Base-by-base conservation (phyloP, 2,888 invertebrate species). In the Linnaemya tessellans region DNA sequence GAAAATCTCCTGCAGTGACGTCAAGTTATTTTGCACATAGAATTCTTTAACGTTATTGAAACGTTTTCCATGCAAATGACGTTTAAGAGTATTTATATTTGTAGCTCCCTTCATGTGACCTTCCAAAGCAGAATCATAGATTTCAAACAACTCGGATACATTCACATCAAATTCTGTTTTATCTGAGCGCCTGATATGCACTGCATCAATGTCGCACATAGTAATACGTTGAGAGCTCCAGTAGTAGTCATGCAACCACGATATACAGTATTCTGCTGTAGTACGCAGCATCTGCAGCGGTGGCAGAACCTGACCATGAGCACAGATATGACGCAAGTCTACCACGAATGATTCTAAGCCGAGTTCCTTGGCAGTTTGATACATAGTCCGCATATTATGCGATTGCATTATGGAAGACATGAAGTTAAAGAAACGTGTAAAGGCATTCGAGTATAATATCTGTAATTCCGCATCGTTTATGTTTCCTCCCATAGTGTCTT, bases 331-430 rank as follows among this genome's bases (percentile, higher is more conserved):
- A 1, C 93, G 86, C 13, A 93, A 84, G 80, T 93, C 93, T 0
- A 93, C 92, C 0, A 93, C 90, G 84, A 92, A 93, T 2, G 92
- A 90, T 10, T 90, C 89, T n/a, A 93, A 79, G 0, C 92, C 92
- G 8, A 93, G 86, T 68, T 91, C 86, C 5, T 88, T 88, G 0
- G 92, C 93, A 0, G 91, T 92, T 0, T 89, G 90, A 60, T 93
- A 93, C 92, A 93, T 93, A 51, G 91, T 90, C 30, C 88, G 89
- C 89, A 89, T 89, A 80, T 88, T 89, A 56, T 90, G 88, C 2
- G 88, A 87, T 71, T 92, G 92, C 88, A 91, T 91, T 9, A 91
- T 92, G 1, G 93, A 92, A 0, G 92, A 92, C 92, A 93, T 93
- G 35, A 91, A 92, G 84, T 93, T 93, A 35, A 91, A 90, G 74